Percentiles rank a stretch among this genome's conserved stretches.
phyloP scores from a whole-genome alignment of 2,113 vertebrate genomes.

The Campylomormyrus tamandua region DNA sequence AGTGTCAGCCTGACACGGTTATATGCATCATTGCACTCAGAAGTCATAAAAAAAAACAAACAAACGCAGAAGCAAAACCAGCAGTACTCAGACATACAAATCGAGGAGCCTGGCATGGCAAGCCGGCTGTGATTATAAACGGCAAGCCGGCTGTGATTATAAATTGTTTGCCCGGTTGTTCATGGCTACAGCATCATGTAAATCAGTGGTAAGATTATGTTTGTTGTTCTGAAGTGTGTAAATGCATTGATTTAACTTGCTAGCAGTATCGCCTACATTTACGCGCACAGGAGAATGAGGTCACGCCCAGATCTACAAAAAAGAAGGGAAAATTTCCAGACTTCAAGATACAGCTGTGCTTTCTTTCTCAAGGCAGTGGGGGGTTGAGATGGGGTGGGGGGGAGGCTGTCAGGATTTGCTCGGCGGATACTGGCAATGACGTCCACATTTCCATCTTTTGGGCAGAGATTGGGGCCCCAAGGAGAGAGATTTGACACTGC shows the following conservation, averaged over 20 bases:
- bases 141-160: neutral
- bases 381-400: neutral
- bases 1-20: neutral
- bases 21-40: neutral
- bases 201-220: conserved; percentile 49
- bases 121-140: neutral
- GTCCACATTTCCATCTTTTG: conserved; percentile 5
- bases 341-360: neutral
- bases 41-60: neutral
- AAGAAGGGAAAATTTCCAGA: neutral
- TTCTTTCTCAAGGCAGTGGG: neutral
- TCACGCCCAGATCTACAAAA: conserved; percentile 10
- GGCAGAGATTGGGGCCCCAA: neutral
- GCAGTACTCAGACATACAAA: neutral
- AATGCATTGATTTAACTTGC: neutral
- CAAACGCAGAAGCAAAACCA: neutral
- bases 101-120: neutral
- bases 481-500: conserved; percentile 5
- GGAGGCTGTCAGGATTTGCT: conserved; percentile 6
- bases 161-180: neutral
- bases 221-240: neutral
- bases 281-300: conserved; percentile 30
- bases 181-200: neutral
- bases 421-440: neutral
- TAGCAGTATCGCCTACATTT: neutral